Evolutionary conservation across 2,888 invertebrate species (phyloP).

Genomic region (Pheosia gnoma): DNA sequence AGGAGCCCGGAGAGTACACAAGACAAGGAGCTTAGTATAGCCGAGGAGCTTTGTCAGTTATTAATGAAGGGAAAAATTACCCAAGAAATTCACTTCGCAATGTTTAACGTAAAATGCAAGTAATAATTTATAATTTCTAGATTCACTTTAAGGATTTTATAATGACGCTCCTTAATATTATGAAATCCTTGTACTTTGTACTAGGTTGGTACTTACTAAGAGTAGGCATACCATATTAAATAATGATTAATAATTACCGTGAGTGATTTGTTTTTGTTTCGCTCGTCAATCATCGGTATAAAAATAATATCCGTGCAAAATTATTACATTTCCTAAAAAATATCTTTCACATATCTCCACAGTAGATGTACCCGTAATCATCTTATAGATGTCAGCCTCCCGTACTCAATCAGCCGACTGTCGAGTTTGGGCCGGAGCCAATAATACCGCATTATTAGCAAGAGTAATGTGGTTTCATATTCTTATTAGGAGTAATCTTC

Average conservation of each 20-base stretch:
- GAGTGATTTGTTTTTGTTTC: background rate
- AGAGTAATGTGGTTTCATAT: constrained; percentile 19
- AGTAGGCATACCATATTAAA: too few species aligned
- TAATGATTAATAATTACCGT: background rate
- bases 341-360: background rate
- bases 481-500: constrained; percentile 20
- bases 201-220: too few species aligned
- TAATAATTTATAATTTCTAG: background rate
- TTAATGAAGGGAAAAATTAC: constrained; percentile 68
- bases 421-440: constrained; percentile 10
- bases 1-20: constrained; percentile 25
- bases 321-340: background rate
- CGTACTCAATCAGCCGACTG: constrained; percentile 6
- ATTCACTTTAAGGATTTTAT: background rate
- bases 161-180: background rate
- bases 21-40: constrained; percentile 53
- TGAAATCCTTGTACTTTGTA: background rate
- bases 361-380: constrained; percentile 15
- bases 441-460: constrained; percentile 23
- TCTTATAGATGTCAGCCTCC: constrained; percentile 21
- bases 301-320: background rate
- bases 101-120: constrained; percentile 32
- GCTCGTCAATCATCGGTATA: background rate
- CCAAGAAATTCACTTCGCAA: constrained; percentile 50
- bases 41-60: constrained; percentile 63